A percentile compares a stretch with the other conserved stretches of the same genome.
phyloP scores from a whole-genome alignment of 2,797 vertebrate species.

The Remorina albescens region DNA sequence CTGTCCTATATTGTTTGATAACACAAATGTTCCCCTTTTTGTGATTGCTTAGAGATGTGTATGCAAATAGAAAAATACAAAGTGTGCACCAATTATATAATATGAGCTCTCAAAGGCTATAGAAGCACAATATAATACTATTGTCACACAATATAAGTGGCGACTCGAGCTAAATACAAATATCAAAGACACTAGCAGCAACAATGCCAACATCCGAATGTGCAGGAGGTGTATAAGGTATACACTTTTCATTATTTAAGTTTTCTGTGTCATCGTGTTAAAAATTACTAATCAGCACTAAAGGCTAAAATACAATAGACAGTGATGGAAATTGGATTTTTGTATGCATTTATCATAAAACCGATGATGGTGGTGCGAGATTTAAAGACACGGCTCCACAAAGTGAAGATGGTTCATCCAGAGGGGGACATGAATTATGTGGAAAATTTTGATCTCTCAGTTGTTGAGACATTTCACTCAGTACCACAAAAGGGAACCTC shows the following conservation, averaged over 20 bases:
- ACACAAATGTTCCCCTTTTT: slow-evolving; percentile 16
- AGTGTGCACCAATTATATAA: too few species aligned
- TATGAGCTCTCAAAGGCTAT: background rate
- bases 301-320: background rate
- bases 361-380: background rate
- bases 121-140: too few species aligned
- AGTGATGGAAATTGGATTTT: background rate
- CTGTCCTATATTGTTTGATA: slow-evolving; percentile 38
- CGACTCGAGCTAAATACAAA: background rate
- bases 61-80: background rate
- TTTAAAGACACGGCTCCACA: accelerated
- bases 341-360: background rate
- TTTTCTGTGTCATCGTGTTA: background rate
- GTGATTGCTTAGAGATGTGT: background rate
- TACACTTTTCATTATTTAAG: background rate
- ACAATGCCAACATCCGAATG: too few species aligned
- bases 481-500: background rate
- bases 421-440: background rate
- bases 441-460: background rate
- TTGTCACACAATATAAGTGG: too few species aligned
- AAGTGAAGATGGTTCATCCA: background rate
- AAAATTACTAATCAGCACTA: background rate
- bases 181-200: too few species aligned
- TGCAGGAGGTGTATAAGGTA: background rate
- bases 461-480: background rate